Percentiles rank a stretch among this genome's conserved stretches.
phyloP scores from a whole-genome alignment of 1,140 invertebrate species.

The Drosophila nasuta region DNA sequence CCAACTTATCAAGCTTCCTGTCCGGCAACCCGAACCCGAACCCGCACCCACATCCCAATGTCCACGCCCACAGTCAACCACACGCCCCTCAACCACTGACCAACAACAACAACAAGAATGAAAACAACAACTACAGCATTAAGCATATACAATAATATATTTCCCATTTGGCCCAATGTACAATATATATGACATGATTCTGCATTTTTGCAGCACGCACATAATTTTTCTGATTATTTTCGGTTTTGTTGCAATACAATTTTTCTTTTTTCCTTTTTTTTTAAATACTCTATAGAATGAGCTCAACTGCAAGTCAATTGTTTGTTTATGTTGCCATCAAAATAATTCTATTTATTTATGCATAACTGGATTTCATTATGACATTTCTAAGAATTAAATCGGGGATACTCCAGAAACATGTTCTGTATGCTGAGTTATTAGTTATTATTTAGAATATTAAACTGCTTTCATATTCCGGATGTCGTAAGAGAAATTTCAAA shows the following conservation, averaged over 20 bases:
- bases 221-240: conserved; percentile 76
- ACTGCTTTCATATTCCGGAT: neutral
- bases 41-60: conserved; percentile 15
- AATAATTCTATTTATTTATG: neutral
- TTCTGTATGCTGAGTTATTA: neutral
- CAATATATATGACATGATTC: conserved; percentile 40
- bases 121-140: conserved; percentile 45
- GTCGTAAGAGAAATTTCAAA: neutral
- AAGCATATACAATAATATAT: conserved; percentile 79
- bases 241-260: conserved; percentile 66
- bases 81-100: conserved; percentile 23
- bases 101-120: neutral
- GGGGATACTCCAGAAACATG: neutral
- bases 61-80: conserved; percentile 19
- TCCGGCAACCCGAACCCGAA: conserved; percentile 52
- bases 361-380: neutral
- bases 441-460: neutral
- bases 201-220: conserved; percentile 79
- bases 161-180: conserved; percentile 50
- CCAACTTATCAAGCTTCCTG: conserved; percentile 81
- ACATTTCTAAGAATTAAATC: neutral
- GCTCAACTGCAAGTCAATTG: neutral
- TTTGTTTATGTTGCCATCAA: neutral
- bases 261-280: conserved; percentile 2
- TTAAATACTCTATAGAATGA: conserved; percentile 42